Percentiles rank a stretch among this genome's conserved stretches.
Conservation (phyloP, 2,888 invertebrate genomes). For the Diaphora mendica region DNA sequence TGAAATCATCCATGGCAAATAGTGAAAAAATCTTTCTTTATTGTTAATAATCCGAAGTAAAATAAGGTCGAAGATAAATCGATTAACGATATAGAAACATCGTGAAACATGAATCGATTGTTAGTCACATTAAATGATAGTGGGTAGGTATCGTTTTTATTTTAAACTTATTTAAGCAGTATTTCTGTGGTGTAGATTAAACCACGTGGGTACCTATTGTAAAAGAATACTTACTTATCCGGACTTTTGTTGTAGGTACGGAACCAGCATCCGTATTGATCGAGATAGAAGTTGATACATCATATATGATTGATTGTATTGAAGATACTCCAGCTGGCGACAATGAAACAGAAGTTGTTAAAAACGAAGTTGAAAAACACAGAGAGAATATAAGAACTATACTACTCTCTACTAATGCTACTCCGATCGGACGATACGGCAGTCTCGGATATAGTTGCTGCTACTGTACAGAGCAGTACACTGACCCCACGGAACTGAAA, state of each 20-base stretch:
- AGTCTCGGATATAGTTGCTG: constrained; percentile 62
- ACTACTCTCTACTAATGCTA: constrained; percentile 56
- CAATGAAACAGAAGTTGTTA: constrained; percentile 18
- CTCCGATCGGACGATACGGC: constrained; percentile 57
- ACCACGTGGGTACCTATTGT: too few relatives aligned
- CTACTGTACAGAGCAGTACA: constrained; percentile 60
- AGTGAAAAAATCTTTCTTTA: neutral
- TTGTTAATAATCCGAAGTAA: neutral
- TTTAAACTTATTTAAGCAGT: neutral
- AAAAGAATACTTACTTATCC: constrained; percentile 19
- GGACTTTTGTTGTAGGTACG: constrained; percentile 42
- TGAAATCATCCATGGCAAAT: neutral
- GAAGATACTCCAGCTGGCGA: constrained; percentile 2
- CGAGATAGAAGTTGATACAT: constrained; percentile 35
- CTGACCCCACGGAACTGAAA: constrained; percentile 62
- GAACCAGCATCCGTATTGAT: constrained; percentile 35
- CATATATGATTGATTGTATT: constrained; percentile 11
- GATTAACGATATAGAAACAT: neutral
- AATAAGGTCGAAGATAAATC: neutral
- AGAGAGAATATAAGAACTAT: constrained; percentile 53
- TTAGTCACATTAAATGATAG: neutral
- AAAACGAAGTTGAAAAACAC: constrained; percentile 52
- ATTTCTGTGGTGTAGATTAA: neutral
- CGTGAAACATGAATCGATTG: too few relatives aligned
- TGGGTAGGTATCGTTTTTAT: neutral